A percentile compares a stretch with the other conserved stretches of the same genome.
Conservation (phyloP, 1,140 invertebrate genomes). For the Bombus polaris region DNA sequence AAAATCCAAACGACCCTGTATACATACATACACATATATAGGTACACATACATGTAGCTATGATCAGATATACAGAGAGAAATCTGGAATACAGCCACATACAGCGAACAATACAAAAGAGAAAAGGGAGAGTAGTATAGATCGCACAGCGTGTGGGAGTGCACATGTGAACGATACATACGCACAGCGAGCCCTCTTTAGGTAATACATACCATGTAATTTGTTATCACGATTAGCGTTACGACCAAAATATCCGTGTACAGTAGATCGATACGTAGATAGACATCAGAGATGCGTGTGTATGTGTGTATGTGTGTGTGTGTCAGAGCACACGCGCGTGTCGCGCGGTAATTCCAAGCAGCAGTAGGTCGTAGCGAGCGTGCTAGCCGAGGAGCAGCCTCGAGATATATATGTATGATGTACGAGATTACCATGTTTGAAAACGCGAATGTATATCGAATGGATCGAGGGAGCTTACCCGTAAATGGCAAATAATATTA, state of each 20-base stretch:
- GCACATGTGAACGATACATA: conserved; percentile 44
- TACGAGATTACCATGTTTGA: neutral
- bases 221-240: conserved; percentile 51
- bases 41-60: neutral
- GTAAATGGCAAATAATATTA: neutral
- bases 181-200: conserved; percentile 41
- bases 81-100: neutral
- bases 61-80: neutral
- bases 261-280: conserved; percentile 44
- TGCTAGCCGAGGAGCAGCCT: neutral
- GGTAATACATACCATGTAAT: conserved; percentile 36
- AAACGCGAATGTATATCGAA: neutral
- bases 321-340: neutral
- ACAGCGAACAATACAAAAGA: neutral
- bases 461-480: conserved; percentile 6
- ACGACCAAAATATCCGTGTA: conserved; percentile 46
- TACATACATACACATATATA: neutral
- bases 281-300: neutral
- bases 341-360: conserved; percentile 12
- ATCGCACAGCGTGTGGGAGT: conserved; percentile 47
- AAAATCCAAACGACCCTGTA: neutral
- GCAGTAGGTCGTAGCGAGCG: conserved; percentile 5
- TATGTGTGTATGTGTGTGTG: neutral
- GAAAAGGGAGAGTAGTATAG: neutral
- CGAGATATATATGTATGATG: neutral